Evolutionary conservation across 2,113 vertebrate genomes (phyloP).

Genomic region (Prinia subflava): DNA sequence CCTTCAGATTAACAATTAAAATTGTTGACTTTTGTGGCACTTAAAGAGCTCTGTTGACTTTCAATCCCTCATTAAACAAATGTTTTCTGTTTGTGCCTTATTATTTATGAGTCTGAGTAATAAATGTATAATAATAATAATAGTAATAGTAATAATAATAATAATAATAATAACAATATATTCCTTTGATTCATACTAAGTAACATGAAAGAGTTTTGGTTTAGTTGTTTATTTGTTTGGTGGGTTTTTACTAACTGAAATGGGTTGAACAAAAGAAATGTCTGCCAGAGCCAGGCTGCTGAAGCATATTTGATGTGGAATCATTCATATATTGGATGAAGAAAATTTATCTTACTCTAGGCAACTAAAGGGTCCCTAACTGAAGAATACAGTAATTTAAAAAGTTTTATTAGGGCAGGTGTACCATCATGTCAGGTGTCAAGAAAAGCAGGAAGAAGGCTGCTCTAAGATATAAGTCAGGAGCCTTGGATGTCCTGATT

Average conservation of each 20-base stretch:
- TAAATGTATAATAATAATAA: background rate
- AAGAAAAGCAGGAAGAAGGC: background rate
- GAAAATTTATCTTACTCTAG: background rate
- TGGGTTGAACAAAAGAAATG: background rate
- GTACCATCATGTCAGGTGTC: background rate
- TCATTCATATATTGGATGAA: background rate
- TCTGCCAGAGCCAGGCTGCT: background rate
- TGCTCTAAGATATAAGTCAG: background rate
- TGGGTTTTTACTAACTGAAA: background rate
- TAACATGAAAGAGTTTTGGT: background rate
- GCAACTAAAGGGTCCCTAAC: background rate
- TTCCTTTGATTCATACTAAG: background rate
- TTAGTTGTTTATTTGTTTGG: background rate
- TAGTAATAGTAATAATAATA: background rate
- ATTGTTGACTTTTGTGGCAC: background rate
- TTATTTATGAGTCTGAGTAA: background rate
- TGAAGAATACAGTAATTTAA: background rate
- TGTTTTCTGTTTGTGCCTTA: background rate
- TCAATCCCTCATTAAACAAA: background rate
- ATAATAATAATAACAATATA: background rate
- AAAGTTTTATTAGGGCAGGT: background rate
- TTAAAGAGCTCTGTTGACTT: background rate
- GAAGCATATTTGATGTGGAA: background rate
- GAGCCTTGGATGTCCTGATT: rapidly evolving
- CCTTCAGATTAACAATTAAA: background rate